Conservation (phyloP, 1,140 invertebrate genomes). For the Drosophila suzukii region DNA sequence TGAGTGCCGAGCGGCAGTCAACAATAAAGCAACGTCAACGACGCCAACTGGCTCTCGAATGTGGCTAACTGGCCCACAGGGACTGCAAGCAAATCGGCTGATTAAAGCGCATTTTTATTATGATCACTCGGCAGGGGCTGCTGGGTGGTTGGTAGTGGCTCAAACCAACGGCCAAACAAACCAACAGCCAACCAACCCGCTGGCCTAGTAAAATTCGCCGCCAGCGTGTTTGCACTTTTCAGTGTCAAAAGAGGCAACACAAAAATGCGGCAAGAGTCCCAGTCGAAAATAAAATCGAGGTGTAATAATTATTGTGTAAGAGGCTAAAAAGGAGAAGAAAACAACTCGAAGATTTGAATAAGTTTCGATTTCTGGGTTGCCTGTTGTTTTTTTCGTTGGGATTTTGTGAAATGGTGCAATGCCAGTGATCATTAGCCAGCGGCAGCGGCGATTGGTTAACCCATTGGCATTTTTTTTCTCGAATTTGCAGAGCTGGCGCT, state of each 20-base stretch:
- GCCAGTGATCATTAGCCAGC: slow-evolving; percentile 66
- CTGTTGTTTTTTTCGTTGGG: background rate
- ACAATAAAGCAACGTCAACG: slow-evolving; percentile 12
- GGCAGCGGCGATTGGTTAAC: slow-evolving; percentile 61
- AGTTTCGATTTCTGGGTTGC: slow-evolving; percentile 45
- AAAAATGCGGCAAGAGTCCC: slow-evolving; percentile 31
- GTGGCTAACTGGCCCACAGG: slow-evolving; percentile 50
- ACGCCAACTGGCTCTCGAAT: slow-evolving; percentile 44
- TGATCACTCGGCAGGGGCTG: slow-evolving; percentile 45
- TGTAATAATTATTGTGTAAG: slow-evolving; percentile 73
- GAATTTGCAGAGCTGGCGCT: slow-evolving; percentile 66
- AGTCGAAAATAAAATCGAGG: slow-evolving; percentile 46
- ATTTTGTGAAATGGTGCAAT: slow-evolving; percentile 66
- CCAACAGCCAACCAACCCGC: slow-evolving; percentile 16
- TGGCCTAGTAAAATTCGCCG: slow-evolving; percentile 61
- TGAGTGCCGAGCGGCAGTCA: slow-evolving; percentile 31
- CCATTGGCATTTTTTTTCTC: slow-evolving; percentile 51
- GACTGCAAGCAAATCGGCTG: slow-evolving; percentile 75
- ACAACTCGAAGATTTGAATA: slow-evolving; percentile 70
- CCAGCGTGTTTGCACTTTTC: slow-evolving; percentile 67
- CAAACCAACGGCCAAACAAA: background rate
- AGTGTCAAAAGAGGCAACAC: slow-evolving; percentile 64
- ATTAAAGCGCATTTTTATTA: slow-evolving; percentile 69
- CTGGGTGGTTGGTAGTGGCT: slow-evolving; percentile 35
- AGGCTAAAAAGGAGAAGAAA: slow-evolving; percentile 44